These are phyloP conservation scores for Bellardia pandia DNA, from an alignment of 2,888 invertebrate species.

Conservation along the genomic window DNA sequence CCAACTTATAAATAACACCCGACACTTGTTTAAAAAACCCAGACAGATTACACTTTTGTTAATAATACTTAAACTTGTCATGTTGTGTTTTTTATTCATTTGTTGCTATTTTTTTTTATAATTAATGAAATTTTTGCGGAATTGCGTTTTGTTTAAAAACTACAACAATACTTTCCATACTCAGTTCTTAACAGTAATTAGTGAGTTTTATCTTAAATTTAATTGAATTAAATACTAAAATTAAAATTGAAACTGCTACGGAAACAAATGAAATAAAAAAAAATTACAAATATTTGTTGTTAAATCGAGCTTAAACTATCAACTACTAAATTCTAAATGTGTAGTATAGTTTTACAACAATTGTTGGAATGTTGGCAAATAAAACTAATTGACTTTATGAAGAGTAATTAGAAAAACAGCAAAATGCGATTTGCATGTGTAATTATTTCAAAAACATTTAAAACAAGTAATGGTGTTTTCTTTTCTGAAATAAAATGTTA, in stretches of 20 bases:
- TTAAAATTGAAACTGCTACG: background rate
- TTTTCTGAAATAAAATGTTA: no score
- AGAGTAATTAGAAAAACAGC: background rate
- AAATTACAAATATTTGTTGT: background rate
- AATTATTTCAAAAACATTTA: background rate
- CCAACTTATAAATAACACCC: background rate
- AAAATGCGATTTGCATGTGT: slow-evolving; percentile 10
- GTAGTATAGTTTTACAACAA: slow-evolving; percentile 12
- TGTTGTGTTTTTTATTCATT: background rate
- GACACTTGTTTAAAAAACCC: background rate
- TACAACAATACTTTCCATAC: background rate
- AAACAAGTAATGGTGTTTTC: no score
- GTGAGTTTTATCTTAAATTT: slow-evolving; percentile 5
- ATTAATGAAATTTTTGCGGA: slow-evolving; percentile 35
- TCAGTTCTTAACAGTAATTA: background rate
- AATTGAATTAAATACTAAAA: background rate
- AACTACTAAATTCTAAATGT: background rate
- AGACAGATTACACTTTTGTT: background rate
- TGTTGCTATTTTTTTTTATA: background rate
- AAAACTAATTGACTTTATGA: slow-evolving; percentile 2
- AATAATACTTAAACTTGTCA: slow-evolving; percentile 6
- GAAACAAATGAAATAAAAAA: background rate
- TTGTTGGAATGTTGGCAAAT: slow-evolving; percentile 1
- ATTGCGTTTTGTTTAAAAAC: slow-evolving; percentile 38
- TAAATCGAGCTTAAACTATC: slow-evolving; percentile 12